Evolutionary conservation across 2,797 vertebrate species (phyloP), one percentile per base, ranked within the genome.

Genomic region (Gastrophryne carolinensis): DNA sequence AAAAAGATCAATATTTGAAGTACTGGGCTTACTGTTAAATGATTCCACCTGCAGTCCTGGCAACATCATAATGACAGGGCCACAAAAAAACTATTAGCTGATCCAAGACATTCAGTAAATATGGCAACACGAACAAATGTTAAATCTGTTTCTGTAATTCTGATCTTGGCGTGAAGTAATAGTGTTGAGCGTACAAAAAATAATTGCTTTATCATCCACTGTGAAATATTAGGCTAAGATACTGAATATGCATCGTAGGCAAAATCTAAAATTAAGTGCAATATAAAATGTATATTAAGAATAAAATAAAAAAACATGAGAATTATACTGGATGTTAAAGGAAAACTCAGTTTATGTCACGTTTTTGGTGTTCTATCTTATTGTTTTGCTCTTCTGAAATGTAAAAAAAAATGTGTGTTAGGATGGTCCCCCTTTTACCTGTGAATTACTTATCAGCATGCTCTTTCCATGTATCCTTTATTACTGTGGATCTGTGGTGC

Each of bases 101-200:
- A 77, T 71, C 74, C 74, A 77, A 77, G 67, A 49, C 49, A 47
- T 77, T 64, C 67, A 54, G 66, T 71, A 77, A 71, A 77, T 64
- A 77, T 71, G 74, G 67, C 74, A 77, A 64, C 27, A 49, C 60
- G 60, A 77, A 65, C 29, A 64, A 34, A 57, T 54, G 47, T 37
- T 49, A 65, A 77, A 77, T 77, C 67, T 71, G 67, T 64, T 77
- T 77, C 50, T 77, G 58, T 68, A 64, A 77, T 71, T 49, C 67
- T 30, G n/a, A 13, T 49, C 37, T 71, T 77, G 74, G 74, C 67
- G 56, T 58, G 19, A 17, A 37, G 21, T 37, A 44, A 39, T 54
- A 61, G 23, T 41, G 30, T 63, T 49, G 35, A 32, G 58, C 13
- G 13, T 63, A 70, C 54, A 64, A 50, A 71, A 71, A 71, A 77